Conservation (phyloP, 1,140 invertebrate species). For the Lepidurus arcticus region DNA sequence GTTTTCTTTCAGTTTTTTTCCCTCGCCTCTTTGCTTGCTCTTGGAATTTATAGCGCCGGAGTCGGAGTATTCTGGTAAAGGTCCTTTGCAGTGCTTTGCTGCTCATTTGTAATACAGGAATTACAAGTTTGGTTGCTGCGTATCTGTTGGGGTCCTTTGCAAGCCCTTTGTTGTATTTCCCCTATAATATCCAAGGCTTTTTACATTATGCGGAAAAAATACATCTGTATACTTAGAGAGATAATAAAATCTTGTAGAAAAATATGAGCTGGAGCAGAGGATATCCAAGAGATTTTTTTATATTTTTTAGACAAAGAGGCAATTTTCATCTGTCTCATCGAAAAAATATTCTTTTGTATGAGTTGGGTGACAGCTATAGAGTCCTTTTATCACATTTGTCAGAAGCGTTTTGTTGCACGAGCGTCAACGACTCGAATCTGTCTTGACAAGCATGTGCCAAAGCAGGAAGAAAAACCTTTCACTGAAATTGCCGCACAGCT, state of each 20-base stretch:
- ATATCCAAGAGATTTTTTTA: neutral
- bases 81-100: neutral
- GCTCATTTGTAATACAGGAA: conserved; percentile 19
- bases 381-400: conserved; percentile 22
- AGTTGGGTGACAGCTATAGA: conserved; percentile 6
- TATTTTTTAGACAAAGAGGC: neutral
- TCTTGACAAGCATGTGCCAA: conserved; percentile 11
- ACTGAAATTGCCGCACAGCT: conserved; percentile 9
- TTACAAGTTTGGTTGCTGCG: neutral
- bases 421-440: conserved; percentile 9
- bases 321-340: neutral
- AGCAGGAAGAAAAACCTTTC: neutral
- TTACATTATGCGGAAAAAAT: neutral
- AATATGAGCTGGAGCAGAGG: neutral
- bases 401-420: conserved; percentile 11
- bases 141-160: neutral
- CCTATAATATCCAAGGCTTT: neutral
- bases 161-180: neutral
- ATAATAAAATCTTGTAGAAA: neutral
- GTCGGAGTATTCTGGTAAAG: neutral
- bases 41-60: neutral
- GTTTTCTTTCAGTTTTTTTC: neutral
- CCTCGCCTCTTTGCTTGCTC: neutral
- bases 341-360: neutral
- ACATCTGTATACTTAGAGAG: too few relatives aligned